Evolutionary conservation across 1,140 invertebrate genomes (phyloP).

Genomic region (Drosophila lacteicornis): DNA sequence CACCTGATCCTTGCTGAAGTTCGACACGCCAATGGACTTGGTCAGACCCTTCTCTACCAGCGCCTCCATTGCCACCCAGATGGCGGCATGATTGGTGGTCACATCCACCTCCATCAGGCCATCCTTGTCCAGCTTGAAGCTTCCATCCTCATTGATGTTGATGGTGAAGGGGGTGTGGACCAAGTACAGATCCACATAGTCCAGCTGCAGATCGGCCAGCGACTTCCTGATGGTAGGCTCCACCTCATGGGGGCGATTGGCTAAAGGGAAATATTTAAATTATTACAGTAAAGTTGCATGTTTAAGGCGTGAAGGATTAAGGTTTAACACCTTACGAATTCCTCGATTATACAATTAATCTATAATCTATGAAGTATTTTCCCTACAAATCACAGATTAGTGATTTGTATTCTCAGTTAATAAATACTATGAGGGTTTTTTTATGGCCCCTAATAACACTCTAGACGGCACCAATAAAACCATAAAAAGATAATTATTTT

Average conservation of each 20-base stretch:
- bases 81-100: conserved; percentile 88
- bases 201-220: conserved; percentile 89
- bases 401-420: background rate
- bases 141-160: conserved; percentile 83
- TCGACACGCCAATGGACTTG: conserved; percentile 92
- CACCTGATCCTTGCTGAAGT: conserved; percentile 91
- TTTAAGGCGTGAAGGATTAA: no score
- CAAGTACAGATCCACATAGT: conserved; percentile 94
- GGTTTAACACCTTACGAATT: no score
- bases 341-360: no score
- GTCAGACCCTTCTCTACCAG: conserved; percentile 88
- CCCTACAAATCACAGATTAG: background rate
- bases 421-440: background rate
- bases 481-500: background rate
- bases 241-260: conserved; percentile 89
- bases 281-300: background rate
- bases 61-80: conserved; percentile 93
- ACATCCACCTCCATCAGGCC: conserved; percentile 89
- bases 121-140: conserved; percentile 85
- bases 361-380: no score
- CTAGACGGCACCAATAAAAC: background rate
- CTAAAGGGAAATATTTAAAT: conserved; percentile 52
- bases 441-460: conserved; percentile 6
- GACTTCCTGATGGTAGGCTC: conserved; percentile 90
- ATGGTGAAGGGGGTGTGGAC: conserved; percentile 92